Evolutionary conservation across 1,140 invertebrate species (phyloP).

Genomic region (Charaxes varanes): DNA sequence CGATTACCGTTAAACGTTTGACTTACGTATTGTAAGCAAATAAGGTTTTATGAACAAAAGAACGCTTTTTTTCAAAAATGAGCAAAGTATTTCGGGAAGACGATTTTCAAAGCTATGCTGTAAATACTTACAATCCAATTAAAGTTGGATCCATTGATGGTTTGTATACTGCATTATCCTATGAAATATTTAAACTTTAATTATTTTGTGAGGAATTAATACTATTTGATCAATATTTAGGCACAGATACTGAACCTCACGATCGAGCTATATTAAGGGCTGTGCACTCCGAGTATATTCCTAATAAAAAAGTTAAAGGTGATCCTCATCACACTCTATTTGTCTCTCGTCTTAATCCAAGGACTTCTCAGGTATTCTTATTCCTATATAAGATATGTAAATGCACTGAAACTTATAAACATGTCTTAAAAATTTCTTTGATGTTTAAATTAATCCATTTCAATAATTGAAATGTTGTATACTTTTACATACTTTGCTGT

Average conservation of each 20-base stretch:
- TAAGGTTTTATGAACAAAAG: no score
- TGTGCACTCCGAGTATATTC: constrained; percentile 80
- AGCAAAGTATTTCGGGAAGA: constrained; percentile 33
- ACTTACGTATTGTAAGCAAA: no score
- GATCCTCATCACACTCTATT: constrained; percentile 85
- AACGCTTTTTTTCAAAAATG: no score
- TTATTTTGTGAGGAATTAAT: constrained; percentile 1
- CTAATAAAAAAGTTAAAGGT: constrained; percentile 80
- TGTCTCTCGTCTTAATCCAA: constrained; percentile 83
- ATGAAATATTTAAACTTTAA: background rate
- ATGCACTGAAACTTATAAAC: background rate
- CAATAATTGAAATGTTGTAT: no score
- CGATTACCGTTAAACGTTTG: no score
- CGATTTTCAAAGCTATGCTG: constrained; percentile 54
- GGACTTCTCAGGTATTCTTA: constrained; percentile 75
- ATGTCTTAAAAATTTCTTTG: no score
- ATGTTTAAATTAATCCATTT: no score
- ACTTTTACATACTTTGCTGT: no score
- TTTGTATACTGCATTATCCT: constrained; percentile 8
- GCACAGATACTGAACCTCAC: constrained; percentile 88
- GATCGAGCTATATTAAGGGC: constrained; percentile 86
- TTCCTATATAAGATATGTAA: background rate
- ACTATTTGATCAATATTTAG: constrained; percentile 24
- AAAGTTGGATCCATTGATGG: constrained; percentile 88
- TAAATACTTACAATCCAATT: constrained; percentile 77